Conservation (phyloP, 2,113 vertebrate genomes). For the Cettia cetti region DNA sequence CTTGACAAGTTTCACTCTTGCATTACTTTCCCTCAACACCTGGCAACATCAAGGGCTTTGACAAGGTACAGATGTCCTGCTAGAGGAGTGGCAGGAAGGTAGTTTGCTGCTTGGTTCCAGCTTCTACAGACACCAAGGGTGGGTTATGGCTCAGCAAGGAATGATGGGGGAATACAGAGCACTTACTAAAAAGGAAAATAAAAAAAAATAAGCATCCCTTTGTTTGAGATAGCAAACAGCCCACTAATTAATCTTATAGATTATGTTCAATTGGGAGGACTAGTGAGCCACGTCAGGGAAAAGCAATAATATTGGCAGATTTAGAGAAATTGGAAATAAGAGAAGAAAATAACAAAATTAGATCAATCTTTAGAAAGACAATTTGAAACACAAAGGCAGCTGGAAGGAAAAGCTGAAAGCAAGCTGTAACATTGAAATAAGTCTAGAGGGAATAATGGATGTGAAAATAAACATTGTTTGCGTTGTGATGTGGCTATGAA, state of each 20-base stretch:
- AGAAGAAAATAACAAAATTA: slow-evolving; percentile 52
- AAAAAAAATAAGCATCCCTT: neutral
- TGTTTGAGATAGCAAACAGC: neutral
- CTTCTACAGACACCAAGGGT: neutral
- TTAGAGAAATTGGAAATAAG: slow-evolving; percentile 52
- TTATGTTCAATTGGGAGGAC: slow-evolving; percentile 3
- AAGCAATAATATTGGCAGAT: slow-evolving; percentile 2
- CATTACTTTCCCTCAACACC: neutral
- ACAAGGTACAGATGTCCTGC: slow-evolving; percentile 40
- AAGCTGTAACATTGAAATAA: neutral
- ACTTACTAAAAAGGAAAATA: neutral
- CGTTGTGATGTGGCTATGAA: neutral
- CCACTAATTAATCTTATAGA: slow-evolving; percentile 28
- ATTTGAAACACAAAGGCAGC: slow-evolving; percentile 29
- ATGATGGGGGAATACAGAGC: neutral
- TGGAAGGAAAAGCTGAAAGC: slow-evolving; percentile 37
- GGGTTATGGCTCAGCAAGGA: neutral
- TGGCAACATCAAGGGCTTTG: neutral
- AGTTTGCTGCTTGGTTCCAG: neutral
- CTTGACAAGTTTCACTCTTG: slow-evolving; percentile 62
- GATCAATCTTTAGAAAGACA: slow-evolving; percentile 27
- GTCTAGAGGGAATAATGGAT: neutral
- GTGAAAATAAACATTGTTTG: slow-evolving; percentile 2
- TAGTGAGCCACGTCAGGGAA: neutral
- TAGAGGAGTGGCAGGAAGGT: neutral